A percentile compares a stretch with the other conserved stretches of the same genome.
Evolutionary conservation across 2,888 invertebrate genomes (phyloP).

Genomic region (Watsonalla cultraria): DNA sequence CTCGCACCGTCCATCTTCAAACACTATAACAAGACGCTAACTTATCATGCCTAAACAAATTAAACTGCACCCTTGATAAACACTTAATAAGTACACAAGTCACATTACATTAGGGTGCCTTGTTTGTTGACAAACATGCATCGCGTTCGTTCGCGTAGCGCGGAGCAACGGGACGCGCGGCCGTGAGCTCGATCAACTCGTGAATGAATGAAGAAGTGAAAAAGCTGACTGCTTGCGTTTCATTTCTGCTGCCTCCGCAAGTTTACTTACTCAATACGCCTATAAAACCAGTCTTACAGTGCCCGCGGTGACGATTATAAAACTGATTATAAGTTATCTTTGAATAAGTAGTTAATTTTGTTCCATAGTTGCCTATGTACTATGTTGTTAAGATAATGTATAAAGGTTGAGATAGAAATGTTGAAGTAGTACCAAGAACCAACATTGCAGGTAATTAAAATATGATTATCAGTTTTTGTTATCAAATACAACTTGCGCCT

Average conservation of each 20-base stretch:
- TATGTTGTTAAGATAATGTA: too few relatives aligned
- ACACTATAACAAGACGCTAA: slow-evolving; percentile 42
- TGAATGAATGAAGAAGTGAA: slow-evolving; percentile 37
- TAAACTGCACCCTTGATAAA: slow-evolving; percentile 23
- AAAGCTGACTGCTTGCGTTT: slow-evolving; percentile 15
- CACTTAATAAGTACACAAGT: slow-evolving; percentile 38
- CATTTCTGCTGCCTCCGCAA: neutral
- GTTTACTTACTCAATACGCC: neutral
- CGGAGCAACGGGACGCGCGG: slow-evolving; percentile 30
- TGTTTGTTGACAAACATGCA: slow-evolving; percentile 69
- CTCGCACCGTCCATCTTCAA: slow-evolving; percentile 74
- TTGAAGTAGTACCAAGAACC: too few relatives aligned
- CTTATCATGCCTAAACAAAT: slow-evolving; percentile 23
- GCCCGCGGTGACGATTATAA: too few relatives aligned
- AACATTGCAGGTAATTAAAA: too few relatives aligned
- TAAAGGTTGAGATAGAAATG: too few relatives aligned
- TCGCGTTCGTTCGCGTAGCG: slow-evolving; percentile 40
- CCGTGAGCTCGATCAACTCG: slow-evolving; percentile 42
- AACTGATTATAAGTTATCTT: too few relatives aligned
- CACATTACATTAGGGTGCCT: slow-evolving; percentile 26
- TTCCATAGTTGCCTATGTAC: too few relatives aligned
- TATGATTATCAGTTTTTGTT: too few relatives aligned
- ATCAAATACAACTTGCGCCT: too few relatives aligned
- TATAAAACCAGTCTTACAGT: neutral
- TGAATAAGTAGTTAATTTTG: too few relatives aligned